These are phyloP conservation scores for Acromyrmex charruanus DNA, from an alignment of 1,140 invertebrate species.

Conservation along the genomic window DNA sequence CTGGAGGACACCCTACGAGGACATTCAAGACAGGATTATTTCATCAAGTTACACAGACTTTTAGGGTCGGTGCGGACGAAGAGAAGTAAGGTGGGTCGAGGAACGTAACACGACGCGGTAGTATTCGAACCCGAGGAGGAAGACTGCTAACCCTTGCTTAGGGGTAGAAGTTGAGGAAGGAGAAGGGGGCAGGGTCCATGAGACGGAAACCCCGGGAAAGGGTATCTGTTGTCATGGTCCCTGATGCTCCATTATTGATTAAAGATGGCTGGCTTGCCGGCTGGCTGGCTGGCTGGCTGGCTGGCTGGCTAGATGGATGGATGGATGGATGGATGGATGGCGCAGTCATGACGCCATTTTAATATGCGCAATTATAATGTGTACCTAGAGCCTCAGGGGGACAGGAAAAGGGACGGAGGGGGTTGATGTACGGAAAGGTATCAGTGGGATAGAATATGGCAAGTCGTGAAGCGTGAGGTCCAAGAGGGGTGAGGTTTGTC, in stretches of 20 bases:
- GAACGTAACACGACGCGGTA: conserved; percentile 79
- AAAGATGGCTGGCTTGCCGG: conserved; percentile 84
- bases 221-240: conserved; percentile 87
- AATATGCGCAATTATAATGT: conserved; percentile 86
- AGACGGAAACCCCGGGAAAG: conserved; percentile 83
- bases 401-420: not conserved
- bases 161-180: conserved; percentile 42
- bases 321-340: conserved; percentile 67
- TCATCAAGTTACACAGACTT: conserved; percentile 50
- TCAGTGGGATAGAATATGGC: conserved; percentile 24
- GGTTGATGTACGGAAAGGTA: conserved; percentile 41
- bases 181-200: conserved; percentile 68
- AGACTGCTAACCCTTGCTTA: conserved; percentile 82
- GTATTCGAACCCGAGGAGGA: conserved; percentile 75
- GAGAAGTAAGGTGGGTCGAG: conserved; percentile 64
- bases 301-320: conserved; percentile 66
- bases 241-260: conserved; percentile 87
- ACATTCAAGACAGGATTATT: conserved; percentile 50
- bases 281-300: conserved; percentile 74
- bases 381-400: conserved; percentile 75
- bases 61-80: not conserved
- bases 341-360: conserved; percentile 84
- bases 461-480: conserved; percentile 33
- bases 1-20: not conserved
- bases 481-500: conserved; percentile 31